Evolutionary conservation across 2,797 vertebrate species (phyloP), one percentile per base, ranked within the genome.

Genomic region (Microhierax caerulescens): DNA sequence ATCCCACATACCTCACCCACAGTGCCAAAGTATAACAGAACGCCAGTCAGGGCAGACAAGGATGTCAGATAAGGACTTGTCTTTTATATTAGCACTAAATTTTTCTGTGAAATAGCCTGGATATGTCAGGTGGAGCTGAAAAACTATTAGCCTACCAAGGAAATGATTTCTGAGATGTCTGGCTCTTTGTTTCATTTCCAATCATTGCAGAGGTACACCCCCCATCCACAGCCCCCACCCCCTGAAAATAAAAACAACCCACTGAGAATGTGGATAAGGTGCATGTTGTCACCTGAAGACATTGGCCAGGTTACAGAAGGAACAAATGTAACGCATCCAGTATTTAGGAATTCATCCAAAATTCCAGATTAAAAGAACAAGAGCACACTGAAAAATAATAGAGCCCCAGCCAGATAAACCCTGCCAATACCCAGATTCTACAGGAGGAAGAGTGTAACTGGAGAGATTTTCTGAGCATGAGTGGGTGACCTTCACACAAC

Each of bases 341-440:
- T 45, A 75, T 63, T 84, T n/a, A 73, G 59, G 57, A 84, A 72
- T 72, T 50, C 3, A 72, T 47, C 8, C 1, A 67, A 90, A 81
- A 75, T 20, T 32, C 13, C 57, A 68, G 18, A 85, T 67, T 82
- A 53, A 81, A 93, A 68, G 68, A 76, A 81, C 1, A 4, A 85
- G 41, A 88, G 28, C 43, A 79, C 7, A 36, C 36, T 5, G 36
- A 48, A 79, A 91, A 77, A 63, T 9, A 60, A 27, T 0, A 59
- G 39, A 88, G 36, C 10, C 92, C 70, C 1, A 57, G 53, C 24
- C 36, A 78, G 21, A 17, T 0, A 0, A 7, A 45, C 74, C 24
- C 27, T 93, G 87, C 41, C 81, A 77, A 92, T 85, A 13, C 32
- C 54, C 79, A 59, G 80, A 73, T 68, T 91, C 86, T 67, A 3